These are phyloP conservation scores for Willowsia nigromaculata DNA, from an alignment of 2,888 invertebrate species.

Conservation along the genomic window DNA sequence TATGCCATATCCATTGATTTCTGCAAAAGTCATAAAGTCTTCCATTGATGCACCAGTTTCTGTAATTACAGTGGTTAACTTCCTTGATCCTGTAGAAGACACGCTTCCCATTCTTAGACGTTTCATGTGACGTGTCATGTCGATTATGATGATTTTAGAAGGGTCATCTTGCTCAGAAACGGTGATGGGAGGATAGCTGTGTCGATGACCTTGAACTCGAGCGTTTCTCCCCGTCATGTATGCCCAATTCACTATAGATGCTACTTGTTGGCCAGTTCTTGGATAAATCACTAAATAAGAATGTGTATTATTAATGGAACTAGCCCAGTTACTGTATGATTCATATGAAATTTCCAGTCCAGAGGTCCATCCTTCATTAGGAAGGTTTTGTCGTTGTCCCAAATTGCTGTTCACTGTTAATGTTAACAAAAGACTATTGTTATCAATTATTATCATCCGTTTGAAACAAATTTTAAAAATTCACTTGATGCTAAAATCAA, in stretches of 20 bases:
- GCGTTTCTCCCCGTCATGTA: constrained; percentile 34
- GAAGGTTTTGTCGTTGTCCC: background rate
- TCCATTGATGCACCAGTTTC: constrained; percentile 68
- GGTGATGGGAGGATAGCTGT: constrained; percentile 61
- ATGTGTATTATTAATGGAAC: background rate
- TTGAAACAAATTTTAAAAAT: too few relatives aligned
- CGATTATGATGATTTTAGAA: constrained; percentile 48
- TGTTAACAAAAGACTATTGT: too few relatives aligned
- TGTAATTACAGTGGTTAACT: constrained; percentile 28
- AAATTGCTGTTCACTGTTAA: background rate
- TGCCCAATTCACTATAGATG: constrained; percentile 63
- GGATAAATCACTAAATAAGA: constrained; percentile 34
- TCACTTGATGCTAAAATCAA: too few relatives aligned
- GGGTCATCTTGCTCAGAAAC: constrained; percentile 26
- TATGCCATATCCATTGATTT: constrained; percentile 57
- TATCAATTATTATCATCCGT: too few relatives aligned
- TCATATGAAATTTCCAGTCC: constrained; percentile 18
- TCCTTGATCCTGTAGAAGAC: background rate
- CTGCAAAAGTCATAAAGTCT: constrained; percentile 60
- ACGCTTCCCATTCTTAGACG: constrained; percentile 34
- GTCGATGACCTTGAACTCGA: constrained; percentile 48
- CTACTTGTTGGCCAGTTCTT: constrained; percentile 26
- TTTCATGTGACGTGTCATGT: constrained; percentile 57
- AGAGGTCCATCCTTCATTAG: background rate
- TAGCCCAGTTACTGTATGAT: constrained; percentile 20